phyloP scores from a whole-genome alignment of 2,797 vertebrate species.

The Tauraco hartlaubi region DNA sequence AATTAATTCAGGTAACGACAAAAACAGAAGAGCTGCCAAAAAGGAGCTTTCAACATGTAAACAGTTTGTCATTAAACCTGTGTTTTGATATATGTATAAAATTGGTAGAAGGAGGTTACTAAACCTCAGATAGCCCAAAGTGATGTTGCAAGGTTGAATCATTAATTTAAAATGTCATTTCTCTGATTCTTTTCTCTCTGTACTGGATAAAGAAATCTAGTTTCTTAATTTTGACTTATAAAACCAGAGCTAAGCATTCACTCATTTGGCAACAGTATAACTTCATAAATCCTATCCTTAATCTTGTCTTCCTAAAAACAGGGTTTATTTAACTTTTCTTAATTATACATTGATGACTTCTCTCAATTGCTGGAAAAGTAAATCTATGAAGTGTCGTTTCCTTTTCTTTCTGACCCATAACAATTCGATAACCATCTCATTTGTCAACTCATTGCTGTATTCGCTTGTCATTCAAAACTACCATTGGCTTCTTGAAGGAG shows the following conservation, averaged over 20 bases:
- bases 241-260: constrained; percentile 23
- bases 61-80: constrained; percentile 54
- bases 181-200: constrained; percentile 31
- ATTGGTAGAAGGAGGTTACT: constrained; percentile 45
- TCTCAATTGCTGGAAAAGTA: neutral
- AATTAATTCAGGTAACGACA: constrained; percentile 74
- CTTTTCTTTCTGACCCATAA: neutral
- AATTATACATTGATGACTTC: constrained; percentile 17
- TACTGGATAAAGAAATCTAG: constrained; percentile 38
- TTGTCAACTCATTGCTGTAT: neutral
- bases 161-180: constrained; percentile 24
- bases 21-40: constrained; percentile 61
- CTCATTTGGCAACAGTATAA: constrained; percentile 18
- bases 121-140: constrained; percentile 43
- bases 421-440: neutral
- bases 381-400: neutral
- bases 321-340: constrained; percentile 36
- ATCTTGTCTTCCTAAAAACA: constrained; percentile 7
- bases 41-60: constrained; percentile 62
- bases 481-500: neutral
- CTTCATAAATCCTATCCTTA: constrained; percentile 31
- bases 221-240: constrained; percentile 8
- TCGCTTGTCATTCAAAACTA: neutral
- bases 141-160: constrained; percentile 23
- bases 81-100: constrained; percentile 55